Conservation (phyloP, 1,140 invertebrate genomes). For the Calliopsis andreniformis region DNA sequence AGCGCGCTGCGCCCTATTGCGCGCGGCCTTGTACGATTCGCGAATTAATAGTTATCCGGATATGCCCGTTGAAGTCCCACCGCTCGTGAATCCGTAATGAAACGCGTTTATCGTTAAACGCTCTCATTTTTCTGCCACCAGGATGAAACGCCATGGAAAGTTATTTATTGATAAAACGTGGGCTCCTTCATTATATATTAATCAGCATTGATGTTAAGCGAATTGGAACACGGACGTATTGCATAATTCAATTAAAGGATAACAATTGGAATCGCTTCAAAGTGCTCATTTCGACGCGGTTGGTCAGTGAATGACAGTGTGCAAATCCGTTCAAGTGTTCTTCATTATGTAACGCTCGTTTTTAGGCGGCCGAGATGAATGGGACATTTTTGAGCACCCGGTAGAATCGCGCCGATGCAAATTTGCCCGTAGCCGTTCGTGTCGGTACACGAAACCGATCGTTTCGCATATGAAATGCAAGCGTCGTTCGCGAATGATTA, state of each 20-base stretch:
- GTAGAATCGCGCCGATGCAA: neutral
- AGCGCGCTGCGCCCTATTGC: neutral
- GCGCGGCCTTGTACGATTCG: neutral
- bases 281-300: too few species aligned
- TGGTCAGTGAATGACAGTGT: too few species aligned
- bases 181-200: constrained; percentile 14
- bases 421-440: constrained; percentile 35
- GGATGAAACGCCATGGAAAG: neutral
- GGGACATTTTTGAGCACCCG: neutral
- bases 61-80: constrained; percentile 20
- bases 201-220: constrained; percentile 11
- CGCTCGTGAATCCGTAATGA: constrained; percentile 5
- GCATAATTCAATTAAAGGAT: neutral
- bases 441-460: constrained; percentile 40
- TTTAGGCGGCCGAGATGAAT: too few species aligned
- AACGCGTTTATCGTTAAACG: neutral
- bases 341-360: too few species aligned
- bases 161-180: constrained; percentile 29
- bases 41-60: constrained; percentile 35
- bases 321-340: neutral
- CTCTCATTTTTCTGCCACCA: neutral
- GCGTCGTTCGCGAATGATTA: constrained; percentile 58
- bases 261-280: neutral
- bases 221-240: neutral
- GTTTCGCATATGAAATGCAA: constrained; percentile 58